Evolutionary conservation across 1,140 invertebrate species (phyloP).

Genomic region (Mya arenaria): DNA sequence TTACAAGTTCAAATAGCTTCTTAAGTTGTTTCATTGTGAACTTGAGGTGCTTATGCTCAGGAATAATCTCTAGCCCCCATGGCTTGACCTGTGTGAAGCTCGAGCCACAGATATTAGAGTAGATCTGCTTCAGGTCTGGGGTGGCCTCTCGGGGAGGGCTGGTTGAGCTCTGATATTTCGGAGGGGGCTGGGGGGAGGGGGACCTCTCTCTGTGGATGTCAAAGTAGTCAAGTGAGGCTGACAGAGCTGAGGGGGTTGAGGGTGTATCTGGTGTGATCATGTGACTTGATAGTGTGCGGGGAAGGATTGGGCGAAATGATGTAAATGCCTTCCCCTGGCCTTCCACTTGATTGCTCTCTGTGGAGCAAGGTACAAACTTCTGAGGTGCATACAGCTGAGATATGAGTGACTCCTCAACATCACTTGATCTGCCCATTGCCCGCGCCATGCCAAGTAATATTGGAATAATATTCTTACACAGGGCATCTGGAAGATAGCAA

Average conservation of each 20-base stretch:
- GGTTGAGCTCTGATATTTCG: conserved; percentile 37
- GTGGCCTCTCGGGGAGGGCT: conserved; percentile 33
- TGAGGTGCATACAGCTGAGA: conserved; percentile 89
- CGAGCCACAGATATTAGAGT: conserved; percentile 95
- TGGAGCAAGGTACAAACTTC: conserved; percentile 43
- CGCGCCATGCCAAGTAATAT: conserved; percentile 92
- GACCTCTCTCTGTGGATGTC: conserved; percentile 74
- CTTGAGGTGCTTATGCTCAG: conserved; percentile 77
- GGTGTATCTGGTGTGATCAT: conserved; percentile 80
- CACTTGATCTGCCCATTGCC: conserved; percentile 91
- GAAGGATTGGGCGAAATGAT: conserved; percentile 90
- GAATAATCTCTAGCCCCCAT: conserved; percentile 76
- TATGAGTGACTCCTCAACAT: conserved; percentile 88
- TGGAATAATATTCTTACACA: conserved; percentile 93
- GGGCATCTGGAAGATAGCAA: conserved; percentile 81
- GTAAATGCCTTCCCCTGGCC: conserved; percentile 80
- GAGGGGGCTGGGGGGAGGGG: conserved; percentile 81
- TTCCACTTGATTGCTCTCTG: conserved; percentile 10
- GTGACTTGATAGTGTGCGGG: conserved; percentile 93
- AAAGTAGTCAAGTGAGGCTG: conserved; percentile 26
- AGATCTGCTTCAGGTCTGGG: conserved; percentile 89
- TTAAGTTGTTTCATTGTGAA: conserved; percentile 79
- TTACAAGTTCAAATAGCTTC: conserved; percentile 78
- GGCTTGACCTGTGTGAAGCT: conserved; percentile 85
- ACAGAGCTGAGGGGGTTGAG: conserved; percentile 37